Evolutionary conservation across 1,140 invertebrate species (phyloP), one percentile per base, ranked within the genome.

Genomic region (Trachymyrmex cornetzi): DNA sequence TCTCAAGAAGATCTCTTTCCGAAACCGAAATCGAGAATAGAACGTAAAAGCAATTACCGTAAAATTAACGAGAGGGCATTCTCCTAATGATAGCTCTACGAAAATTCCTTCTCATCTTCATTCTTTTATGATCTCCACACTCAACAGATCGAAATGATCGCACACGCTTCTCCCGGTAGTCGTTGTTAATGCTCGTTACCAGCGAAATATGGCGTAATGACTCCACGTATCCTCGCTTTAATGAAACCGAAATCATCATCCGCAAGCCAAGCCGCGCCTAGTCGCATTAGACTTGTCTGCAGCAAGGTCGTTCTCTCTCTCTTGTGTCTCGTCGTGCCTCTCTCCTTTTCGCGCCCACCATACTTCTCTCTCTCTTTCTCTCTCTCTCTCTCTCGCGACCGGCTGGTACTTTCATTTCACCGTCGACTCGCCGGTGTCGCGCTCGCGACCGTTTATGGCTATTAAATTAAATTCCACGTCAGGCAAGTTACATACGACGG

Each of bases 181-280:
- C 12, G 27, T 53, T 30, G 61, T 16, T 24, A 27, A 57, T 22
- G 27, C 48, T 81, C 48, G 14, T 81, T 81, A 71, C 63, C 80
- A 38, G 4, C 53, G 12, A 74, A 38, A 48, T 61, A 34, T 24
- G 55, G 48, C 12, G n/a, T 75, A 75, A 82, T 74, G 53, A 84
- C 30, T 61, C 19, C 44, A 48, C 53, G 16, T 55, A 14, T n/a
- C 3, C 16, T 6, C 4, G 30, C 5, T 72, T 64, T 85, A 93
- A 93, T 88, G 92, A 94, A 94, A 94, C 91, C 88, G 92, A 94
- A 94, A 94, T 89, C 85, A 94, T 91, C 93, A 88, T 90, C 88
- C 86, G 85, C 87, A 89, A 59, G 67, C 72, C 74, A 75, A 24
- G 61, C 88, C 92, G 87, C 89, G 81, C 89, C 91, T 90, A 92